phyloP scores from a whole-genome alignment of 1,140 invertebrate species.

The Ostrea edulis region DNA sequence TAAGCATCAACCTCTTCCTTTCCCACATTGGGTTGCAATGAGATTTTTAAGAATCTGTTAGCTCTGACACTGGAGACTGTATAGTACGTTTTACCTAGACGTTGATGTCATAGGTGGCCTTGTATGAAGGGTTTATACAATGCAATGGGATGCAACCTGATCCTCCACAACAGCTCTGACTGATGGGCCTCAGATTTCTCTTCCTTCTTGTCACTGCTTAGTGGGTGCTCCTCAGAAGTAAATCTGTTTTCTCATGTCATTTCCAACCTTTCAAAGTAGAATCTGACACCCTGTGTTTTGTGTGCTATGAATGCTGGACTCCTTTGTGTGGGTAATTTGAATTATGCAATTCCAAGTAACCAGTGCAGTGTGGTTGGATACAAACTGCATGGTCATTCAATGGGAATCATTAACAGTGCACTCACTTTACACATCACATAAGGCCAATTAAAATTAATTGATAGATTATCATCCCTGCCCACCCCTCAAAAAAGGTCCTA shows the following conservation, averaged over 20 bases:
- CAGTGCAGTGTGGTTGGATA: background rate
- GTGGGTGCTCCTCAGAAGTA: background rate
- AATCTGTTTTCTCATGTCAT: background rate
- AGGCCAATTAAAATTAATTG: background rate
- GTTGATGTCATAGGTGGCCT: conserved; percentile 15
- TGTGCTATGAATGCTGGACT: background rate
- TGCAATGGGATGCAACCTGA: background rate
- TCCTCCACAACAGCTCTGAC: background rate
- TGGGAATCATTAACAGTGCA: background rate
- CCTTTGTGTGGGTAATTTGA: background rate
- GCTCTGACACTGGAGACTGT: too few species aligned
- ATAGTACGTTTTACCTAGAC: background rate
- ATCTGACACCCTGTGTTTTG: background rate
- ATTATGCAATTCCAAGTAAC: background rate
- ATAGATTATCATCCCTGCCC: too few species aligned
- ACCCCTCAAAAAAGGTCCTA: too few species aligned
- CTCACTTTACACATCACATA: background rate
- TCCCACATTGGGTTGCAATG: too few species aligned
- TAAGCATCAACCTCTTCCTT: too few species aligned
- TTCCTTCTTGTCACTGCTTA: background rate
- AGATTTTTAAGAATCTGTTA: too few species aligned
- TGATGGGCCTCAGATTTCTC: background rate
- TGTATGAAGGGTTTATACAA: background rate
- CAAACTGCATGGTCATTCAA: background rate
- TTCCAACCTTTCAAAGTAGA: background rate